Evolutionary conservation across 2,888 invertebrate species (phyloP).

Genomic region (Exephanes ischioxanthus): DNA sequence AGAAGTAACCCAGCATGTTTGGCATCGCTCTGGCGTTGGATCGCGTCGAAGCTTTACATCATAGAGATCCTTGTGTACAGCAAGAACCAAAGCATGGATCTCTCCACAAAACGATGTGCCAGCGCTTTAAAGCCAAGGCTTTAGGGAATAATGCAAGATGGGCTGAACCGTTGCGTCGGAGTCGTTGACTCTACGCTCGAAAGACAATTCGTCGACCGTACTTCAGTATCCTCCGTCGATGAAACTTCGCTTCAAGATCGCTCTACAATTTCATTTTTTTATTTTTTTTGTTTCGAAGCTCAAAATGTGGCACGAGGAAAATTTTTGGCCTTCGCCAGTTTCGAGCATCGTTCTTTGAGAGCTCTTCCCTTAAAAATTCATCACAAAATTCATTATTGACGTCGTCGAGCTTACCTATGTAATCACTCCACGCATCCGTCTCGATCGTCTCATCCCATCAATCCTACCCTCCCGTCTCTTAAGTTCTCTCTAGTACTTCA

Average conservation of each 20-base stretch:
- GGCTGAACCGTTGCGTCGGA: background rate
- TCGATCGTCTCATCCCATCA: constrained; percentile 9
- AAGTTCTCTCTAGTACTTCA: too few relatives aligned
- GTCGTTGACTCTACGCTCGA: background rate
- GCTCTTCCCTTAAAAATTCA: constrained; percentile 8
- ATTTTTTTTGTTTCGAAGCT: too few relatives aligned
- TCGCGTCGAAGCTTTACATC: background rate
- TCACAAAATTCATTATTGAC: constrained; percentile 36
- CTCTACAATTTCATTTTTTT: too few relatives aligned
- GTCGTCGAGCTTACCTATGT: constrained; percentile 49
- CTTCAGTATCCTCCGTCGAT: background rate
- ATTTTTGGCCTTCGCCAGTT: background rate
- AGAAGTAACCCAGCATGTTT: background rate
- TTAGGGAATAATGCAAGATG: background rate
- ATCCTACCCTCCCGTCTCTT: background rate
- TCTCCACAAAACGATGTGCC: background rate
- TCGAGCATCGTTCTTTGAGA: background rate
- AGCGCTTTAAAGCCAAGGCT: background rate
- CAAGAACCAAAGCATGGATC: background rate
- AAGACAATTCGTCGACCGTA: background rate
- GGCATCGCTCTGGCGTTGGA: background rate
- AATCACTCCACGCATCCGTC: constrained; percentile 19
- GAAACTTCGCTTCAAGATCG: background rate
- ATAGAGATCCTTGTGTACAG: background rate
- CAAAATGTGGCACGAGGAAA: background rate